Evolutionary conservation across 2,797 vertebrate species (phyloP).

Genomic region (Trachurus trachurus): DNA sequence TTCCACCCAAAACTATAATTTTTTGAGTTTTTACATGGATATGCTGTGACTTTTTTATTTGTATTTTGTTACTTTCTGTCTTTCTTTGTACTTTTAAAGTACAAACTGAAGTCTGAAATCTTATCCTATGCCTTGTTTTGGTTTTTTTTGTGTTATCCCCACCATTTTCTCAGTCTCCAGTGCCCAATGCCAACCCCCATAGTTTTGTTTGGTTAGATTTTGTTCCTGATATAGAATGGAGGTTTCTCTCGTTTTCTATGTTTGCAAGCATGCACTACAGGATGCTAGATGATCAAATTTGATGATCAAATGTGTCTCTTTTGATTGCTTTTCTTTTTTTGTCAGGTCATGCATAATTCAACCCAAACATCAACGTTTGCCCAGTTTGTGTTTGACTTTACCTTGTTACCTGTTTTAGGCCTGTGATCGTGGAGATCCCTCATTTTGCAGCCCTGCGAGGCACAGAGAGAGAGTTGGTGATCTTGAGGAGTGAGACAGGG

Average conservation of each 20-base stretch:
- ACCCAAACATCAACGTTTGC: background rate
- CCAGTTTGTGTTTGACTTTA: conserved; percentile 21
- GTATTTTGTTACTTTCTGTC: conserved; percentile 18
- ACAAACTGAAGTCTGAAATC: conserved; percentile 15
- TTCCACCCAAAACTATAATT: conserved; percentile 43
- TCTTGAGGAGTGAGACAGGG: conserved; percentile 95
- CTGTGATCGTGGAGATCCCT: conserved; percentile 98
- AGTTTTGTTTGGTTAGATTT: conserved; percentile 28
- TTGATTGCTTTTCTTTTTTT: background rate
- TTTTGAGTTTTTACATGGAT: conserved; percentile 26
- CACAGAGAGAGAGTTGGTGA: conserved; percentile 94
- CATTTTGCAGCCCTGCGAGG: conserved; percentile 97
- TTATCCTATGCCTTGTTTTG: conserved; percentile 10
- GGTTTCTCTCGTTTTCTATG: conserved; percentile 17
- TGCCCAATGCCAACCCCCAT: background rate
- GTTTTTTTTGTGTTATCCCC: conserved; percentile 24
- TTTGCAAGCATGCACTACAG: conserved; percentile 44
- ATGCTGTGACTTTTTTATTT: conserved; percentile 2
- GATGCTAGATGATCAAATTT: too few relatives aligned
- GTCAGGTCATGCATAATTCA: conserved; percentile 22
- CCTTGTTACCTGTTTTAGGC: conserved; percentile 83
- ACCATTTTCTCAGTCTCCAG: conserved; percentile 17
- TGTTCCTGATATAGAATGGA: conserved; percentile 33
- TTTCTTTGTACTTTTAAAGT: conserved; percentile 25
- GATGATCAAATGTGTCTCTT: too few relatives aligned